Evolutionary conservation across 2,888 invertebrate species (phyloP).

Genomic region (Phrixothrix hirtus): DNA sequence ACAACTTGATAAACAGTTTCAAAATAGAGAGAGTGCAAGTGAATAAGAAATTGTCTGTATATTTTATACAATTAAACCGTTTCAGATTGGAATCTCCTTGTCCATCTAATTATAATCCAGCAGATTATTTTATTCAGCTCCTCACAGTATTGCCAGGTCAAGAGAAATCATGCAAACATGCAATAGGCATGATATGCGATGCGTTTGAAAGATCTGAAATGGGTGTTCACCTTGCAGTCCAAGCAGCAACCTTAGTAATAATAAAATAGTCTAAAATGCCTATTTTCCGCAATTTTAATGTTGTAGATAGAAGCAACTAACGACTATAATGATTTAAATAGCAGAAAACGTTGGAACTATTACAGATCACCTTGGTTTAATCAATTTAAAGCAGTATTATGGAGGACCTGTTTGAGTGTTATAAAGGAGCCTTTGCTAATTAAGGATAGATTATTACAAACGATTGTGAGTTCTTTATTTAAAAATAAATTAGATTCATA

Average conservation of each 20-base stretch:
- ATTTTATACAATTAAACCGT: no score
- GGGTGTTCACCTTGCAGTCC: conserved; percentile 62
- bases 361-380: conserved; percentile 86
- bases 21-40: no score
- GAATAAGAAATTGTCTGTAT: no score
- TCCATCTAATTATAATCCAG: conserved; percentile 90
- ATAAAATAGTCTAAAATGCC: background rate
- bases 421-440: conserved; percentile 89
- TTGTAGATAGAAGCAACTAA: conserved; percentile 14
- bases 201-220: conserved; percentile 69
- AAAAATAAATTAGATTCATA: conserved; percentile 57
- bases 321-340: conserved; percentile 43
- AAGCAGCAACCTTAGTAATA: conserved; percentile 59
- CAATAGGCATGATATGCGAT: conserved; percentile 78
- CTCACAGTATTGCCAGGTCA: conserved; percentile 83
- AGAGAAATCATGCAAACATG: conserved; percentile 79
- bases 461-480: no score
- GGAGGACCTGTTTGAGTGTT: conserved; percentile 88
- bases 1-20: no score
- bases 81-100: conserved; percentile 77
- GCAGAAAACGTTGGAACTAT: conserved; percentile 51
- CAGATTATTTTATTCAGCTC: conserved; percentile 90
- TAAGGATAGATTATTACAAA: conserved; percentile 85
- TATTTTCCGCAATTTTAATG: background rate
- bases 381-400: conserved; percentile 86